Evolutionary conservation across 1,140 invertebrate genomes (phyloP), one percentile per base, ranked within the genome.

Genomic region (Holotrichia oblita): DNA sequence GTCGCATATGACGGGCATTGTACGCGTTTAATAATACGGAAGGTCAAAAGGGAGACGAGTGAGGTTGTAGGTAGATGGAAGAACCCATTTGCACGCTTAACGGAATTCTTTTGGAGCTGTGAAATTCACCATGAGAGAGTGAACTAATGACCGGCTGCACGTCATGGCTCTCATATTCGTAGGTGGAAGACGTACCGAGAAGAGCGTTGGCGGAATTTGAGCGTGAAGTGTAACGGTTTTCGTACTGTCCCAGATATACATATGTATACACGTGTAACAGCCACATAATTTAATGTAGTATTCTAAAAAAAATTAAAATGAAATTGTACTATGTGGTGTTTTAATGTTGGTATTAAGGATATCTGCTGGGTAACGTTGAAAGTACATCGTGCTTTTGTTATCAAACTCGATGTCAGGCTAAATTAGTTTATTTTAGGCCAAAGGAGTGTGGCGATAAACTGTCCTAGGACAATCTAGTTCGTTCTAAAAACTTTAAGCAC

Each of bases 41-140:
- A 20, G 27, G 22, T 34, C 61, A 34, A 69, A 69, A 69, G 0
- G 61, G 61, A 27, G 27, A 24, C 12, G 22, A 10, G 61, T 22
- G 12, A 69, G 61, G 44, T 10, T 69, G 61, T 69, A 27, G 61
- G 22, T 34, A 69, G 61, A 27, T 69, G 22, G 61, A 69, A 69
- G 61, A 69, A 69, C 27, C 61, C 61, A 27, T 69, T 69, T 69
- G 27, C 27, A 69, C 61, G 61, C 8, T 34, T 69, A 69, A 69
- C 61, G 61, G 61, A 34, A 69, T 69, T 69, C 61, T 69, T 69
- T 69, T 69, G 22, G 27, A 17, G 61, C 22, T 10, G 22, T 69
- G 61, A 69, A 27, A 0, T 69, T 69, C 61, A 22, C 61, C 61
- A 69, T 34, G 61, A 69, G 61, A 20, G 61, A 69, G 20, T 22